Base-by-base conservation (phyloP, 1,140 invertebrate species). In the Drosophila paulistorum region DNA sequence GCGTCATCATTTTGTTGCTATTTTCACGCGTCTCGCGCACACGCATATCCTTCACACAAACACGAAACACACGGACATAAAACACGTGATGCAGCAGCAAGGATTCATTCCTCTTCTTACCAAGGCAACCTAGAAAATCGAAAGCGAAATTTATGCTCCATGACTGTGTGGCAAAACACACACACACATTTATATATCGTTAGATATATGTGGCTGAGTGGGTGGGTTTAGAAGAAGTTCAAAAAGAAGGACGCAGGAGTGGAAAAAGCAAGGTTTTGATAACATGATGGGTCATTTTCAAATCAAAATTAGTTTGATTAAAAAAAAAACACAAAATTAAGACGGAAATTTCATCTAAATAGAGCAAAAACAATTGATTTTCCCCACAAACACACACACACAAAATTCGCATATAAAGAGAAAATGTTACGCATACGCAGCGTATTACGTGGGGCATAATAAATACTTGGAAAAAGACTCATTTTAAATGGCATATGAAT, bases 401-500 rank as follows among this genome's bases (percentile, higher is more conserved):
- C 37, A 13, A 39, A 39, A 3, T 20, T 7, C 7, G 17, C 14
- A 45, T 58, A 7, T n/a, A 11, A 10, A 37, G 17, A 20, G 30
- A 9, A 13, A 37, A 58, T 26, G 61, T 73, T 74, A 73, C 75
- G 70, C 59, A 78, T 77, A 77, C 74, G 74, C 74, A 76, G 9
- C 61, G 76, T 55, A 66, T 86, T 85, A 85, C 82, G 79, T 79
- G 82, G 30, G 30, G 57, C 83, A 79, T 84, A 68, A 89, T 79
- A 78, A 67, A 86, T 71, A 55, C 45, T 30, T 39, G 68, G 48
- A 58, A 7, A 48, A 69, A 67, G 69, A 68, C 68, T 72, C 77
- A 84, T 89, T 89, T 89, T 30, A 87, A 84, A 89, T 82, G 77
- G 84, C 78, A 87, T 79, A 78, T 61, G 33, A 78, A 79, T 73